Base-by-base conservation (phyloP, 2,113 vertebrate genomes). In the Amphiprion percula region DNA sequence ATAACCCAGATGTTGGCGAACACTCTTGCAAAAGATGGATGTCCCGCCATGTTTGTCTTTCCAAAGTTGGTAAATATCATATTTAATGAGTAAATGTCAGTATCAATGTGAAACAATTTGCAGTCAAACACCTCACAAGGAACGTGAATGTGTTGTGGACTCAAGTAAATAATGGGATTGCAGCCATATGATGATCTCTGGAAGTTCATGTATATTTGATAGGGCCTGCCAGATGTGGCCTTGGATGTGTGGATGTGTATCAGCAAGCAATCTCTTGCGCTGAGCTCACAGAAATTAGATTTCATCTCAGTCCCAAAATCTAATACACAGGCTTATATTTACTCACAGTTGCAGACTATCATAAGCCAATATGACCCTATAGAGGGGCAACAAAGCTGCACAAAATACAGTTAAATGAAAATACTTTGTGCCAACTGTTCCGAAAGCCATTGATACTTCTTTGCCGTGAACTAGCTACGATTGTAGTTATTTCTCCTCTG, bases 241-340 rank as follows among this genome's bases (percentile, higher is more conserved):
- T 87, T 83, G 84, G 73, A 89, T 87, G 67, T 76, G 82, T 80
- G 89, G 83, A 80, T 71, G 89, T 82, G 88, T 88, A 86, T 90
- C 83, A 80, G 87, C 87, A 63, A 86, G 80, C 85, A 86, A 86
- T 90, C 84, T 87, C 80, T 79, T 80, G 77, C 78, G 71, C 81
- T 80, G 77, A 85, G 88, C 84, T 84, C 53, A 26, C 47, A 86
- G 82, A 93, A 93, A 93, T 92, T 88, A 88, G 90, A 93, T 93
- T 93, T 90, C 87, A 91, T 90, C 90, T 87, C 75, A 56, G 78
- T 67, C 78, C 82, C 80, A 86, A 91, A 88, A 93, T 90, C 88
- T 93, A 93, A 93, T 92, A 91, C 87, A 90, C 89, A 66, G 72
- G 80, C 85, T 90, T 87, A 81, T 92, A 93, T 93, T 92, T 93